These are phyloP conservation scores for Mormyrus hasselquistii DNA, from an alignment of 2,797 vertebrate genomes.

Conservation along the genomic window DNA sequence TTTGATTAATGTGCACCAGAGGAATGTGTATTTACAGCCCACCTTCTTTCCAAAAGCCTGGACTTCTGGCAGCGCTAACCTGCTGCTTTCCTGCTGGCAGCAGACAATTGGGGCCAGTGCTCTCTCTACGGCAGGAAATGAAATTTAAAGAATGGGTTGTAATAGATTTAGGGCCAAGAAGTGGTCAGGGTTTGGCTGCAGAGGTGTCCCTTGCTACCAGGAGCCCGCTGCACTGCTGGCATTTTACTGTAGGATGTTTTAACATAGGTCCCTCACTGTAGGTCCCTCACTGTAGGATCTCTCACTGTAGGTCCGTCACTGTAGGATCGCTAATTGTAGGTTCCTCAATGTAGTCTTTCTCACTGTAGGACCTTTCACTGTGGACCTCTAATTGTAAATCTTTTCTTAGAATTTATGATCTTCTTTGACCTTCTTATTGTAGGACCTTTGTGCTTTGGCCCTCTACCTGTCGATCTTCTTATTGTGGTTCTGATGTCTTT, in stretches of 20 bases:
- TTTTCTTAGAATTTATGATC: background rate
- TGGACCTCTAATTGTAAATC: background rate
- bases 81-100: constrained; percentile 11
- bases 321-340: background rate
- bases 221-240: background rate
- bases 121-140: constrained; percentile 21
- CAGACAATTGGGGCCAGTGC: constrained; percentile 22
- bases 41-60: constrained; percentile 13
- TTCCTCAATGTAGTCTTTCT: background rate
- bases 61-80: constrained; percentile 14
- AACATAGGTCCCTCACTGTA: background rate
- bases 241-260: background rate
- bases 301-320: background rate
- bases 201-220: background rate
- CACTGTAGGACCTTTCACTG: background rate
- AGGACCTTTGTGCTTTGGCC: background rate
- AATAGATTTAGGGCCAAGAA: background rate
- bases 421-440: background rate
- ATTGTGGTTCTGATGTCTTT: background rate
- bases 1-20: constrained; percentile 17
- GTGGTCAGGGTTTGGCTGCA: background rate
- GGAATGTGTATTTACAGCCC: constrained; percentile 22
- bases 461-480: background rate
- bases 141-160: constrained; percentile 14
- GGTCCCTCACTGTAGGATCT: background rate